Base-by-base conservation (phyloP, 2,113 vertebrate genomes). In the Rhinogobius similis region DNA sequence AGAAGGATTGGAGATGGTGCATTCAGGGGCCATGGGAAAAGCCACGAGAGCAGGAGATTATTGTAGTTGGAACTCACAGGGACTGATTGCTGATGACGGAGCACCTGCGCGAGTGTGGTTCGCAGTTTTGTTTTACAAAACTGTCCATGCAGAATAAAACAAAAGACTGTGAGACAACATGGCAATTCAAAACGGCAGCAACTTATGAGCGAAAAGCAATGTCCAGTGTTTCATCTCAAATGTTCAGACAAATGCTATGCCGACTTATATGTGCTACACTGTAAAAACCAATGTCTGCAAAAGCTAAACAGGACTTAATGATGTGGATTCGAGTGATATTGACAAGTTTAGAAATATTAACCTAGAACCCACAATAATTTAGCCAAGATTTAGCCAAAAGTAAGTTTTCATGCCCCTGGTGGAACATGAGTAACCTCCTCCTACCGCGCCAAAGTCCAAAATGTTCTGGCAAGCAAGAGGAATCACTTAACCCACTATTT, bases 71-170 rank as follows among this genome's bases (percentile, higher is more conserved):
- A 93, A 94, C 93, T 94, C 93, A 94, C 93, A 81, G 89, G 98
- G 97, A 98, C 93, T 97, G 97, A 93, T 96, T 93, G 96, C 97
- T 99, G 98, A 92, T 97, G 95, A 97, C 93, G 93, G 98, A 98
- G 90, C 97, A 96, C 94, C 97, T 98, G 95, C 95, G 96, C 95
- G 96, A 97, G 87, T 96, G 93, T 91, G 95, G 92, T 91, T 95
- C 96, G 95, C 95, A 96, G 95, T 96, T 95, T 95, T 97, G 98
- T 96, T 96, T 98, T 98, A 98, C 96, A 97, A 98, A 98, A 97
- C 98, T 99, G 97, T 94, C 95, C 96, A 96, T 97, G 96, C 97
- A 94, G 95, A 93, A 96, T 94, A 90, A 86, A 88, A 89, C 80
- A 89, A 85, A 88, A 90, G 90, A 94, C 82, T 90, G 91, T 96